Evolutionary conservation across 1,140 invertebrate genomes (phyloP), one percentile per base, ranked within the genome.

Genomic region (Drosophila oshimai): DNA sequence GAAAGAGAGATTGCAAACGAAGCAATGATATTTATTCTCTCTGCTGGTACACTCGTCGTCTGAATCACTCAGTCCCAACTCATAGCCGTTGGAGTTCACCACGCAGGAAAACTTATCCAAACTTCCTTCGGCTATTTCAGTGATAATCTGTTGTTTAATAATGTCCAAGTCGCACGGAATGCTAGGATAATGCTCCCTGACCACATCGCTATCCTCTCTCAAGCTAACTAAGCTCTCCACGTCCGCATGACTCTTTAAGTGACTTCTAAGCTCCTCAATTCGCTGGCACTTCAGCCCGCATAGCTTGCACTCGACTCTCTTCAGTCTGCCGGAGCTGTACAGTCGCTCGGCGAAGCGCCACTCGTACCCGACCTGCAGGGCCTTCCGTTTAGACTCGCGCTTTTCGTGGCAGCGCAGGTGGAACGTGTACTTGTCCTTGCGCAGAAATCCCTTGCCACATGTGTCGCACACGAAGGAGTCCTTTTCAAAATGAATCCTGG

Each of bases 21-120:
- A 10, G 42, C 89, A 90, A 3, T 65, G 36, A 28, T 90, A 90
- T 37, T 55, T 53, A 0, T 53, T 4, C 4, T 68, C 15, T 5
- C 1, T 3, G 2, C 15, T 64, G 0, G 15, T 1, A 3, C 18
- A 4, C 5, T 89, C 72, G 6, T 80, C 84, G 39, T 90, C 89
- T 0, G 89, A 89, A 22, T 90, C 89, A 39, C 51, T 77, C 5
- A 90, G 13, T 9, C 64, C 46, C 18, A 89, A 46, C 58, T 90
- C 89, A 31, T 87, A 90, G 2, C 89, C 89, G 57, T 80, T 44
- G 5, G 51, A 61, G 45, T 90, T 90, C 1, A 89, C 41, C 1
- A 90, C 36, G 2, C 44, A 36, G 20, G 68, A 75, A 33, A 67
- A 90, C 12, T 83, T 86, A 0, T 74, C 67, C 12, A 58, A 26